A percentile compares a stretch with the other conserved stretches of the same genome.
Conservation (phyloP, 2,113 vertebrate species). For the Zosterops borbonicus region DNA sequence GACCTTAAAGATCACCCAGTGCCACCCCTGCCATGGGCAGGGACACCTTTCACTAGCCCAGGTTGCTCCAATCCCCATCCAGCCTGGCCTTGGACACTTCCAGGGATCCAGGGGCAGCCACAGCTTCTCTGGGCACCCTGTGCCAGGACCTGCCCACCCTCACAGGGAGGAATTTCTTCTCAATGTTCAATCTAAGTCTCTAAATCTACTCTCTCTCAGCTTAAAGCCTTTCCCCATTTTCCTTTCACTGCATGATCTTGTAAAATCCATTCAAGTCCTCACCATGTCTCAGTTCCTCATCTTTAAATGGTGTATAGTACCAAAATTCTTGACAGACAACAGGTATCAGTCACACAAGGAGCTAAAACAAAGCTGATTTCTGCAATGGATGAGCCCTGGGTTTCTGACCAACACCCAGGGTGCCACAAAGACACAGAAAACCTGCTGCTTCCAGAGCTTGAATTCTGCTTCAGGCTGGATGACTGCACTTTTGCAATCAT, state of each 20-base stretch:
- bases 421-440: not conserved
- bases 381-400: not conserved
- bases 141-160: not conserved
- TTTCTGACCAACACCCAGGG: not conserved
- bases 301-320: not conserved
- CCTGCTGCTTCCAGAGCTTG: not conserved
- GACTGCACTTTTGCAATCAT: not conserved
- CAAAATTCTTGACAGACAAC: not conserved
- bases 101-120: not conserved
- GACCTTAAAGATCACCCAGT: accelerated
- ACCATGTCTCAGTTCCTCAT: not conserved
- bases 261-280: not conserved
- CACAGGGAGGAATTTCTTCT: not conserved
- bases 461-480: not conserved
- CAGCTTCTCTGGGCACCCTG: not conserved
- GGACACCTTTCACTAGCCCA: accelerated
- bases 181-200: too few species aligned
- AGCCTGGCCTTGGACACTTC: accelerated
- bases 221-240: not conserved
- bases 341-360: not conserved
- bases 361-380: not conserved
- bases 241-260: not conserved
- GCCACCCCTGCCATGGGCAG: not conserved
- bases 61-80: accelerated
- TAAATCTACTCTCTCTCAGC: not conserved